Evolutionary conservation across 2,797 vertebrate species (phyloP).

Genomic region (Lycodopsis pacificus): DNA sequence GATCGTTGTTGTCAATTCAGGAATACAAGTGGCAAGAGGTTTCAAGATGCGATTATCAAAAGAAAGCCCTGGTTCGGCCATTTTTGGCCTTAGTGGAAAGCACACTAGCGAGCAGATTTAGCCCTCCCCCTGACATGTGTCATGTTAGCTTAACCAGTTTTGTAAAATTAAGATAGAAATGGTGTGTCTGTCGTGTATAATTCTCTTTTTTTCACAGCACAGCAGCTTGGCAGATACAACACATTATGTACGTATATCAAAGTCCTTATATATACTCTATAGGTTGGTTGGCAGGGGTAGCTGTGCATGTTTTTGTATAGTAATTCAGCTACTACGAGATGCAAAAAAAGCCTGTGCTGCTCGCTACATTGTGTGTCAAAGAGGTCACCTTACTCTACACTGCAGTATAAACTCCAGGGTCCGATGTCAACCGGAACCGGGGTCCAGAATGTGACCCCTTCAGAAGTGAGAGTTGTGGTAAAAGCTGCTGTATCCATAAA

Average conservation of each 20-base stretch:
- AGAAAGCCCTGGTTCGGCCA: constrained; percentile 57
- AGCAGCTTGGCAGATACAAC: constrained; percentile 72
- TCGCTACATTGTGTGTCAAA: constrained; percentile 73
- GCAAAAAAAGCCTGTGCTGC: constrained; percentile 72
- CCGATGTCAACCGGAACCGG: constrained; percentile 36
- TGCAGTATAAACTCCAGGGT: constrained; percentile 59
- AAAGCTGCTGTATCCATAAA: constrained; percentile 76
- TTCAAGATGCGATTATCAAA: constrained; percentile 21
- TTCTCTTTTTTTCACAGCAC: constrained; percentile 62
- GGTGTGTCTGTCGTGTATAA: constrained; percentile 55
- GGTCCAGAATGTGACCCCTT: constrained; percentile 40
- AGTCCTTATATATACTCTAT: constrained; percentile 57
- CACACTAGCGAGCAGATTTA: constrained; percentile 37
- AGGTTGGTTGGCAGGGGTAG: constrained; percentile 69
- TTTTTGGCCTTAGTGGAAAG: constrained; percentile 61
- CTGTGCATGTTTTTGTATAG: constrained; percentile 56
- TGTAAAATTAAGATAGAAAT: constrained; percentile 65
- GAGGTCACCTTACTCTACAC: constrained; percentile 63
- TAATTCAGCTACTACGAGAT: constrained; percentile 61
- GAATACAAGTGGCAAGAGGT: background rate
- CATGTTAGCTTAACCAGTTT: constrained; percentile 36
- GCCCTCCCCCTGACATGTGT: constrained; percentile 36
- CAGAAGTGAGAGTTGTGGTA: constrained; percentile 58
- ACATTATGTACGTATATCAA: constrained; percentile 65
- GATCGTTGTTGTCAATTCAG: background rate